Conservation (phyloP, 2,888 invertebrate species). For the Cremastinae sp. region DNA sequence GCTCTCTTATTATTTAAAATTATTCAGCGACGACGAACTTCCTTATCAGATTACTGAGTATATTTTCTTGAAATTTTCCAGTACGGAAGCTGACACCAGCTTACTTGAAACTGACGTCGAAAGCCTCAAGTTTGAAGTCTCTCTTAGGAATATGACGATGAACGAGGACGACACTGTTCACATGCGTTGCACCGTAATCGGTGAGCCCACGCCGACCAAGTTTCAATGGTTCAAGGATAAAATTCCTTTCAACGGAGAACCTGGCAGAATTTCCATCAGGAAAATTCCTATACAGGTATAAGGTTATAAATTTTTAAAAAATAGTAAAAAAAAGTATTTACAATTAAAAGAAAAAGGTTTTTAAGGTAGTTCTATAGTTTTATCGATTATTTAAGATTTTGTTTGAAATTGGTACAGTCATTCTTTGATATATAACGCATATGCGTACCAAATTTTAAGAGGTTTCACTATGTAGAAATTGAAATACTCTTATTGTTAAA, state of each 20-base stretch:
- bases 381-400: too few species aligned
- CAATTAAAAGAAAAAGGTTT: too few species aligned
- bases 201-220: conserved; percentile 83
- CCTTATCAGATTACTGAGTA: not conserved
- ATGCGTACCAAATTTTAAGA: too few species aligned
- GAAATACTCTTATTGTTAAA: too few species aligned
- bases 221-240: conserved; percentile 86
- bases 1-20: too few species aligned
- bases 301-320: too few species aligned
- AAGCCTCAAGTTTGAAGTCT: conserved; percentile 82
- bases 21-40: not conserved
- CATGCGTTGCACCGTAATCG: conserved; percentile 85
- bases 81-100: conserved; percentile 67
- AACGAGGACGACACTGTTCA: conserved; percentile 83
- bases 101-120: conserved; percentile 75
- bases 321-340: too few species aligned
- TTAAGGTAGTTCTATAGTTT: too few species aligned
- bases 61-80: conserved; percentile 43
- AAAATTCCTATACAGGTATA: conserved; percentile 75
- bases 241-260: conserved; percentile 80
- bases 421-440: too few species aligned
- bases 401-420: too few species aligned
- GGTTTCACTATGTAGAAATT: too few species aligned
- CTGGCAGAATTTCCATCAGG: conserved; percentile 79
- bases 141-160: conserved; percentile 83